These are phyloP conservation scores for Gobio gobio DNA, from an alignment of 2,113 vertebrate genomes.

Conservation along the genomic window DNA sequence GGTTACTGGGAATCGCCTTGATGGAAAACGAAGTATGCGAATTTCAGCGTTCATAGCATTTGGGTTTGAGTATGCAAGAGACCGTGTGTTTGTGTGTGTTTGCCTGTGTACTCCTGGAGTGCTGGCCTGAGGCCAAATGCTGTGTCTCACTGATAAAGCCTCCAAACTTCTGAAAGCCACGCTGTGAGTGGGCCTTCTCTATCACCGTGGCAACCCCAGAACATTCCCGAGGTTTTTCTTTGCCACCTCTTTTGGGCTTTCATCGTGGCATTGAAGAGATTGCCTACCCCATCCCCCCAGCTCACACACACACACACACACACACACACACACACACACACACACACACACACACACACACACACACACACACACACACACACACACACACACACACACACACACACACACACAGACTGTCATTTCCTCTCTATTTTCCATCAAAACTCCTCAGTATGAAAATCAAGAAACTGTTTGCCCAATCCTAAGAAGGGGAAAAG, in stretches of 20 bases:
- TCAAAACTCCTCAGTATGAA: conserved; percentile 58
- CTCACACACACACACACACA: conserved; percentile 56
- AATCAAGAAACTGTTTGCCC: conserved; percentile 86
- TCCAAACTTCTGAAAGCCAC: conserved; percentile 92
- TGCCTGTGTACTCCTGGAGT: conserved; percentile 83
- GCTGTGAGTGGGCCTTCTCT: conserved; percentile 84
- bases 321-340: conserved; percentile 16
- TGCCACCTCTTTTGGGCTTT: conserved; percentile 96
- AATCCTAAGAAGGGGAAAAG: conserved; percentile 88
- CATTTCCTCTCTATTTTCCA: conserved; percentile 53
- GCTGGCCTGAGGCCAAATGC: conserved; percentile 95
- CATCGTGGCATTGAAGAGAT: conserved; percentile 95
- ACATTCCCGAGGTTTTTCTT: conserved; percentile 94
- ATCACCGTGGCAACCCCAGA: conserved; percentile 92
- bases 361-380: conserved; percentile 18
- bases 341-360: conserved; percentile 2
- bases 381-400: conserved; percentile 34
- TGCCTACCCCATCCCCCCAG: conserved; percentile 90
- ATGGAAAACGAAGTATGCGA: conserved; percentile 48
- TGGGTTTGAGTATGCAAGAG: conserved; percentile 13
- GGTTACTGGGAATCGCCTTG: conserved; percentile 28
- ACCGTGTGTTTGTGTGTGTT: conserved; percentile 82
- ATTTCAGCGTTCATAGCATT: conserved; percentile 47
- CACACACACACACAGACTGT: conserved; percentile 16
- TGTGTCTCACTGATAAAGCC: conserved; percentile 96